Base-by-base conservation (phyloP, 2,797 vertebrate genomes). In the Anguilla pacifica region DNA sequence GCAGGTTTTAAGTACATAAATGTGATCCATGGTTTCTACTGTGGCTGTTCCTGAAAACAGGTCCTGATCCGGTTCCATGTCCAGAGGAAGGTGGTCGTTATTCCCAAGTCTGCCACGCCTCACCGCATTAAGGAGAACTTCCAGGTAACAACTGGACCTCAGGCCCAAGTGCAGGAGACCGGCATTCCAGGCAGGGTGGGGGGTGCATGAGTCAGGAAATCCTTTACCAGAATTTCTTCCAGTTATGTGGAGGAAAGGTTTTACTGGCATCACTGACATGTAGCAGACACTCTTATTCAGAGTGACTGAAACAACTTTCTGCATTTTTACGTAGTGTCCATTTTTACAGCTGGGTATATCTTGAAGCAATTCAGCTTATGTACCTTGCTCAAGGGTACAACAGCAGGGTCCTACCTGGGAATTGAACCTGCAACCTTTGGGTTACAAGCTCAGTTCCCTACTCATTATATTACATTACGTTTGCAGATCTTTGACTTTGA, bases 401-500 rank as follows among this genome's bases (percentile, higher is more conserved):
- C 43, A 46, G 43, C 43, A 46, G 70, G 31, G 31, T 17, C 70
- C 70, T 17, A 72, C n/a, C 31, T 28, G 70, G 28, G n/a, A 72
- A 28, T 35, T 11, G n/a, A 72, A 35, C 70, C n/a, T 28, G n/a
- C 70, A 72, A 72, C 31, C 1, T 72, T 72, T 72, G 10, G 31
- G 28, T 15, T 72, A 72, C 70, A 72, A 28, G n/a, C 10, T 28
- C 70, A 13, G n/a, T 35, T 72, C 70, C n/a, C 31, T 72, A 28
- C 70, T 46, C 43, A 46, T 46, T 46, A 46, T 46, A 46, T 46
- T 46, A 46, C 43, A 46, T 46, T 46, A 46, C 43, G 1, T 17
- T 87, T 89, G 77, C 93, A 99, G 98, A 97, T 99, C 86, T 98
- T 97, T 93, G 97, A 98, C 93, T 99, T 99, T 93, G 92, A 97